Evolutionary conservation across 2,888 invertebrate genomes (phyloP).

Genomic region (Unio delphinus): DNA sequence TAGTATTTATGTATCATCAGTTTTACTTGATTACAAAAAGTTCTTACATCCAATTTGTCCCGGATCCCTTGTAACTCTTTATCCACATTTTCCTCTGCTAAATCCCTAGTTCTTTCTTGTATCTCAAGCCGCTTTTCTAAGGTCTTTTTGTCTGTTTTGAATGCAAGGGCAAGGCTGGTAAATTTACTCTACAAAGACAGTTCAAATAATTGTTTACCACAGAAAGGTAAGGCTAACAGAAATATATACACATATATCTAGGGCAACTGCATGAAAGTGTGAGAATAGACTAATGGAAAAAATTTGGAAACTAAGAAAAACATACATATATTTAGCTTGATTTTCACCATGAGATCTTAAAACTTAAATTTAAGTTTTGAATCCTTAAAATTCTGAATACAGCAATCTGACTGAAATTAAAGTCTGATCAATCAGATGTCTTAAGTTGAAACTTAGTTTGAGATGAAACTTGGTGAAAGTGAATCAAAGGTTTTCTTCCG

Average conservation of each 20-base stretch:
- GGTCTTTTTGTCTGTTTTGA: slow-evolving; percentile 77
- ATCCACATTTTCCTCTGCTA: slow-evolving; percentile 76
- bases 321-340: background rate
- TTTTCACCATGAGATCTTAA: too few relatives aligned
- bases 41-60: slow-evolving; percentile 67
- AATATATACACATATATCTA: background rate
- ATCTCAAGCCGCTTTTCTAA: slow-evolving; percentile 75
- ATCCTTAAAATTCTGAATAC: too few relatives aligned
- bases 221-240: background rate
- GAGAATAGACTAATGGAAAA: background rate
- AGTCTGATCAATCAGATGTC: too few relatives aligned
- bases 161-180: slow-evolving; percentile 75
- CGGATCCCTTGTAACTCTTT: slow-evolving; percentile 74
- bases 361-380: too few relatives aligned
- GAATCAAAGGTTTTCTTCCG: too few relatives aligned
- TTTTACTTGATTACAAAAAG: background rate
- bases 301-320: background rate
- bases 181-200: slow-evolving; percentile 74
- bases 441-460: too few relatives aligned
- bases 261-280: background rate
- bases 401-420: too few relatives aligned
- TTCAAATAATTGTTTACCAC: background rate
- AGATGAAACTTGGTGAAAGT: too few relatives aligned
- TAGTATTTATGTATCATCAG: too few relatives aligned
- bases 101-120: slow-evolving; percentile 76